Conservation (phyloP, 2,797 vertebrate species). For the Gallinago solitaria region DNA sequence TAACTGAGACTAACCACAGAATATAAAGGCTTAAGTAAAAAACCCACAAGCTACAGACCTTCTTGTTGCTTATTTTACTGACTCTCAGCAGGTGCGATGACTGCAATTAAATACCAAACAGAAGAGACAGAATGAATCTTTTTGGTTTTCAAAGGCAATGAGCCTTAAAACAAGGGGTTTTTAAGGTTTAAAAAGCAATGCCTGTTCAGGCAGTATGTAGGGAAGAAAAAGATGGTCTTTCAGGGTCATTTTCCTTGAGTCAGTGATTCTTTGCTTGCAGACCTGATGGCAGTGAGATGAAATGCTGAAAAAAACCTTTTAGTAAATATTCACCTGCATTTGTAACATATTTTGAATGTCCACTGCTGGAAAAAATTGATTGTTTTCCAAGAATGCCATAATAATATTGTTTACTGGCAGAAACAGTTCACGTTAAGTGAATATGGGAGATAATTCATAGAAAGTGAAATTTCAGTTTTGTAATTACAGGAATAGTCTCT, state of each 20-base stretch:
- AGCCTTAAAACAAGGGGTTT: background rate
- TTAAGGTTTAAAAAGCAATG: background rate
- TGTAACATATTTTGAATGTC: background rate
- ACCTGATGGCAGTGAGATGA: background rate
- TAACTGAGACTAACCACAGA: slow-evolving; percentile 3
- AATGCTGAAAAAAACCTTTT: slow-evolving; percentile 9
- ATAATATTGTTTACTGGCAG: background rate
- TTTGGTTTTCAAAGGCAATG: background rate
- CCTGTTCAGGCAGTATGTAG: background rate
- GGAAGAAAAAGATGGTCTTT: background rate
- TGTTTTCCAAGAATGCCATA: slow-evolving; percentile 27
- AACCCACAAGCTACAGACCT: background rate
- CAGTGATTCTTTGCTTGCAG: background rate
- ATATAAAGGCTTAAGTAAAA: background rate
- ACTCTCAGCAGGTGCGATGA: background rate
- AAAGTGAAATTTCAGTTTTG: background rate
- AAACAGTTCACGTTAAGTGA: background rate
- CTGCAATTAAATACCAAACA: slow-evolving; percentile 17
- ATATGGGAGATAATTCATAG: background rate
- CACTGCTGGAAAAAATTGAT: background rate
- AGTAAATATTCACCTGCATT: slow-evolving; percentile 13
- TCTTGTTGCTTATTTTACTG: slow-evolving; percentile 2
- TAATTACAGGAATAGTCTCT: slow-evolving; percentile 3
- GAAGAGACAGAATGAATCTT: slow-evolving; percentile 29
- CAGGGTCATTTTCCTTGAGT: background rate